A percentile compares a stretch with the other conserved stretches of the same genome.
phyloP scores from a whole-genome alignment of 2,113 vertebrate genomes.

The Chaetura pelagica region DNA sequence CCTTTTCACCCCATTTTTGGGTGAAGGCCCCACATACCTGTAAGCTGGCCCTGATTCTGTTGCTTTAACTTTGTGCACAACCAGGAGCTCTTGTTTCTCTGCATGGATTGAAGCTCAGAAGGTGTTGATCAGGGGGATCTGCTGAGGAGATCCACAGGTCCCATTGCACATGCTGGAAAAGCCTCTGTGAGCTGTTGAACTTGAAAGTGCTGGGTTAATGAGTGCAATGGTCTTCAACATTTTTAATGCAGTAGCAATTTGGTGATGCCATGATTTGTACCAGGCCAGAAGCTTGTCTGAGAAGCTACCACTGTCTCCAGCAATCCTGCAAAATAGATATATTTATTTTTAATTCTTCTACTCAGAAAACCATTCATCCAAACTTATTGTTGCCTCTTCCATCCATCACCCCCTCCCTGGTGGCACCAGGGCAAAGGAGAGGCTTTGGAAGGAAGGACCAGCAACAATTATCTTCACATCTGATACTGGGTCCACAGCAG shows the following conservation, averaged over 20 bases:
- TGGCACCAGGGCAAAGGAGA: neutral
- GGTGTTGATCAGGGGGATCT: neutral
- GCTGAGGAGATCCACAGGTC: neutral
- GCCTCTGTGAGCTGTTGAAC: neutral
- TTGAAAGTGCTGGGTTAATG: neutral
- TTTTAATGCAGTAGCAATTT: neutral
- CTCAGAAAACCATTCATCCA: neutral
- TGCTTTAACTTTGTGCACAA: neutral
- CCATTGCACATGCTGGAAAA: neutral
- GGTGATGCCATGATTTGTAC: neutral
- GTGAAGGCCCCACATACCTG: neutral
- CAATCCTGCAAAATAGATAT: neutral
- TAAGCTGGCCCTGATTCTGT: neutral
- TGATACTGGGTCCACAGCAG: rapidly evolving
- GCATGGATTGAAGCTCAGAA: neutral
- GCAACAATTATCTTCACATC: neutral
- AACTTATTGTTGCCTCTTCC: neutral
- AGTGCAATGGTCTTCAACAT: neutral
- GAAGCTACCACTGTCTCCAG: neutral
- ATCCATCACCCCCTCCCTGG: neutral
- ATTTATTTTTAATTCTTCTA: neutral
- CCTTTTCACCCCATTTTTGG: neutral
- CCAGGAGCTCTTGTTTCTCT: neutral
- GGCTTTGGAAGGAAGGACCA: neutral
- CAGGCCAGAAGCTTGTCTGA: neutral